Percentiles rank a stretch among this genome's conserved stretches.
Evolutionary conservation across 2,113 vertebrate species (phyloP).

Genomic region (Psettodes erumei): DNA sequence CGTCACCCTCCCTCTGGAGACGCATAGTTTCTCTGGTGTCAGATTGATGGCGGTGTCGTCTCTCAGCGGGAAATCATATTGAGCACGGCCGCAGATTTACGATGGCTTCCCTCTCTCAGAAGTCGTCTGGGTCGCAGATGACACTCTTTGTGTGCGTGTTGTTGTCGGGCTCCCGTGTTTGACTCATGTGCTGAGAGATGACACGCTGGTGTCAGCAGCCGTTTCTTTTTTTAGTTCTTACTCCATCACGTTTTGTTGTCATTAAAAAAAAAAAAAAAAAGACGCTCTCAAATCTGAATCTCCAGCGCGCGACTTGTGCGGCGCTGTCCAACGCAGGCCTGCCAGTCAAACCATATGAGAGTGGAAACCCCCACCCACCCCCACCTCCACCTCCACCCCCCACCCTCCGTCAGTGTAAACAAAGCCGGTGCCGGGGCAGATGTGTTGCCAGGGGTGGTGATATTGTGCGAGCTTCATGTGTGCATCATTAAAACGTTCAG

Average conservation of each 20-base stretch:
- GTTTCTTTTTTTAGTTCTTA: not conserved
- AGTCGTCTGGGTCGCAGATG: conserved; percentile 35
- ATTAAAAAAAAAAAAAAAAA: conserved; percentile 41
- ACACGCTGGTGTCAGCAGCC: conserved; percentile 30
- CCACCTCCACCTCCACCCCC: too few relatives aligned
- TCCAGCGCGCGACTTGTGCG: too few relatives aligned
- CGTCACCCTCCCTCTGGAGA: conserved; percentile 61
- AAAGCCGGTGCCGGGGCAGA: conserved; percentile 39
- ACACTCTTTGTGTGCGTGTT: conserved; percentile 30
- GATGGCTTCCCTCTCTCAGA: conserved; percentile 35
- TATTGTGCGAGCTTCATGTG: conserved; percentile 9
- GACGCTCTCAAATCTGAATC: too few relatives aligned
- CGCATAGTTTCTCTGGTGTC: conserved; percentile 65
- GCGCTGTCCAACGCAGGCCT: conserved; percentile 32
- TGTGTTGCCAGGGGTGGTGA: conserved; percentile 18
- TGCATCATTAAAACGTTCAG: conserved; percentile 2
- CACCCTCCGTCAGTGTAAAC: conserved; percentile 51
- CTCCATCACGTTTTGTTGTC: too few relatives aligned
- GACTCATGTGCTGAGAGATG: conserved; percentile 60
- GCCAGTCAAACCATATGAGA: conserved; percentile 40
- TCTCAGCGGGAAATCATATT: conserved; percentile 57
- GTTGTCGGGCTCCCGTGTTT: conserved; percentile 38
- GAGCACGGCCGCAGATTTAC: conserved; percentile 66
- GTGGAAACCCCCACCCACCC: conserved; percentile 32
- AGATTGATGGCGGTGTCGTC: conserved; percentile 62